Conservation (phyloP, 2,113 vertebrate genomes). For the Holacanthus passer region DNA sequence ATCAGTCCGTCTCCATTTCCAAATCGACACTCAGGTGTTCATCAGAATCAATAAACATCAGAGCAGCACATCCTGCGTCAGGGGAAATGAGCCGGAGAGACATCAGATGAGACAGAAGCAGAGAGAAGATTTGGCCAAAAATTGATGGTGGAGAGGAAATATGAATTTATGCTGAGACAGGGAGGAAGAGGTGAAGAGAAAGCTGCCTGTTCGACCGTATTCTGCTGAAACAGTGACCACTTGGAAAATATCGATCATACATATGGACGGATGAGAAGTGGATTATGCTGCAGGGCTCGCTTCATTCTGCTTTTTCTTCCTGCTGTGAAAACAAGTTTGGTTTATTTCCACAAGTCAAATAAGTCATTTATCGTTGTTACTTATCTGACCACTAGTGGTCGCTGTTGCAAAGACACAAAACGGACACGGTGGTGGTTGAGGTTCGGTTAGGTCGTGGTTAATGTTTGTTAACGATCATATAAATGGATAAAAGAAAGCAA, state of each 20-base stretch:
- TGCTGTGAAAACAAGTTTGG: too few relatives aligned
- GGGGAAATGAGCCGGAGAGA: not conserved
- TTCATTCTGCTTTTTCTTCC: too few relatives aligned
- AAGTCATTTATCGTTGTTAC: too few relatives aligned
- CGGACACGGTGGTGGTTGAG: too few relatives aligned
- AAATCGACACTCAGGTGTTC: slow-evolving; percentile 1
- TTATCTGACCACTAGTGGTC: too few relatives aligned
- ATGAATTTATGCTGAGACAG: not conserved
- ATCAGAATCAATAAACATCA: slow-evolving; percentile 7
- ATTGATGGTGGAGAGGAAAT: not conserved
- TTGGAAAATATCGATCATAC: not conserved
- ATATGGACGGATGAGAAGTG: not conserved
- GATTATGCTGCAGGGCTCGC: not conserved
- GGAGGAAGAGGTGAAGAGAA: not conserved
- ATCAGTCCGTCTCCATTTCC: not conserved
- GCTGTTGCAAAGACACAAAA: too few relatives aligned
- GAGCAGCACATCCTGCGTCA: not conserved
- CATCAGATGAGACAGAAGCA: not conserved
- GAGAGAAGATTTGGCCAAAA: not conserved
- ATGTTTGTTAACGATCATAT: too few relatives aligned
- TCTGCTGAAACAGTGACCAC: not conserved
- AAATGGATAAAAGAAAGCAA: not conserved
- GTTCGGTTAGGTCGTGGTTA: too few relatives aligned
- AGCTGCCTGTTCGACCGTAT: not conserved
- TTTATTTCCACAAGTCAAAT: too few relatives aligned